phyloP scores from a whole-genome alignment of 1,140 invertebrate species.

The Sinella curviseta region DNA sequence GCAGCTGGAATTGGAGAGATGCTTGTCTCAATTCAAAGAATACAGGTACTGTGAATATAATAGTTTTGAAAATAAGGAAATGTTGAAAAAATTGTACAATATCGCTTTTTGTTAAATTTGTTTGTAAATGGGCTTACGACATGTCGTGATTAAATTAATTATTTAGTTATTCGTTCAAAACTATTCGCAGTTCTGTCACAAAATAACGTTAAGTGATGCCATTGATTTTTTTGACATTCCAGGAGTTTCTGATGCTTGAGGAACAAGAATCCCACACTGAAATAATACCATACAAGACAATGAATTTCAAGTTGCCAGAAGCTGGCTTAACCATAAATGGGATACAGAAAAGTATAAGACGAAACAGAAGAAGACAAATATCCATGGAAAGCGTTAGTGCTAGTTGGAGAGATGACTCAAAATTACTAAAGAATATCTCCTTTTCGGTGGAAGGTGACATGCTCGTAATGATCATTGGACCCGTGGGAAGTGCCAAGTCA shows the following conservation, averaged over 20 bases:
- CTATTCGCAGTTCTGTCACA: too few relatives aligned
- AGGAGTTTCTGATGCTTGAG: background rate
- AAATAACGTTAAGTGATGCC: too few relatives aligned
- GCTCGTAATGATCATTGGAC: slow-evolving; percentile 66
- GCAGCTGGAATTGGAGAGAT: slow-evolving; percentile 32
- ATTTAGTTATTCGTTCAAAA: too few relatives aligned
- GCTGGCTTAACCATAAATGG: too few relatives aligned
- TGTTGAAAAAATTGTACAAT: background rate
- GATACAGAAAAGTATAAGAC: slow-evolving; percentile 29
- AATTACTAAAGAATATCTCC: slow-evolving; percentile 51
- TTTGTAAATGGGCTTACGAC: slow-evolving; percentile 6
- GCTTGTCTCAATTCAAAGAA: slow-evolving; percentile 3
- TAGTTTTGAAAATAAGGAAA: background rate
- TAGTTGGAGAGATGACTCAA: slow-evolving; percentile 33
- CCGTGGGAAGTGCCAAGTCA: slow-evolving; percentile 76
- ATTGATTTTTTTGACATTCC: background rate
- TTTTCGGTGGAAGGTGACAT: slow-evolving; percentile 54
- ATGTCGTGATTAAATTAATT: too few relatives aligned
- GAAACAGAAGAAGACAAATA: background rate
- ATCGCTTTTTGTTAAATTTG: slow-evolving; percentile 33
- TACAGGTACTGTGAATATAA: slow-evolving; percentile 28
- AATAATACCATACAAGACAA: background rate
- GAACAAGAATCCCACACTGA: too few relatives aligned
- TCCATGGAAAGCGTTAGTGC: background rate
- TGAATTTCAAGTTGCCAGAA: background rate